Evolutionary conservation across 2,797 vertebrate species (phyloP), one percentile per base, ranked within the genome.

Genomic region (Botia almorhae): DNA sequence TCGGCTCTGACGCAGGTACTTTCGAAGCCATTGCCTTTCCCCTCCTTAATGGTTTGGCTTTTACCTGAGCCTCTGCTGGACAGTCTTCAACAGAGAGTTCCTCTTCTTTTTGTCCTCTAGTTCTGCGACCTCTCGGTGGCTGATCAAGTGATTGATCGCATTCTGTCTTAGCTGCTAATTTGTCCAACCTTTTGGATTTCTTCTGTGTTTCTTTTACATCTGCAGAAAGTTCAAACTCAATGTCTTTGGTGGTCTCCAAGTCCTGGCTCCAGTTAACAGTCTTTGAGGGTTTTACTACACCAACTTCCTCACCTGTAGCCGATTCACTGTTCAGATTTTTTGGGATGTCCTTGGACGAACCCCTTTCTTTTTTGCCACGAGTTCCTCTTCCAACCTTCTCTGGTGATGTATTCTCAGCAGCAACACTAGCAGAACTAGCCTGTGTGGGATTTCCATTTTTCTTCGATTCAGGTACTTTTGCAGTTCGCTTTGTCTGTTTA

Each of bases 191-290:
- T 39, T 23, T 58, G 6, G 53, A 58, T 73, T 67, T 73, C 55
- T 73, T 70, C 56, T 69, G 33, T 12, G 12, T 51, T 33, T 79
- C 71, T 56, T 78, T 60, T 17, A 60, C 64, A 33, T 61, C 53
- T 50, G 61, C 11, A 29, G 60, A 23, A 29, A 78, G 26, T 23
- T 64, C 43, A 0, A 39, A 21, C 23, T 72, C 11, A 74, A 87
- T 78, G 4, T 86, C 76, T 13, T 78, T 33, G 19, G 60, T 69
- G 17, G 81, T 43, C 48, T 89, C 78, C 11, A 88, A 0, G 5
- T 89, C 71, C 0, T 69, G 2, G 36, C 87, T 91, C 91, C 90
- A 92, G 68, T 83, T 88, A 1, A 93, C 89, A 0, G 71, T 61
- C 82, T 86, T 90, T 69, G 84, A 88, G n/a, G 85, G 50, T 14